Percentiles rank a stretch among this genome's conserved stretches.
Evolutionary conservation across 2,888 invertebrate genomes (phyloP).

Genomic region (Arge pagana): DNA sequence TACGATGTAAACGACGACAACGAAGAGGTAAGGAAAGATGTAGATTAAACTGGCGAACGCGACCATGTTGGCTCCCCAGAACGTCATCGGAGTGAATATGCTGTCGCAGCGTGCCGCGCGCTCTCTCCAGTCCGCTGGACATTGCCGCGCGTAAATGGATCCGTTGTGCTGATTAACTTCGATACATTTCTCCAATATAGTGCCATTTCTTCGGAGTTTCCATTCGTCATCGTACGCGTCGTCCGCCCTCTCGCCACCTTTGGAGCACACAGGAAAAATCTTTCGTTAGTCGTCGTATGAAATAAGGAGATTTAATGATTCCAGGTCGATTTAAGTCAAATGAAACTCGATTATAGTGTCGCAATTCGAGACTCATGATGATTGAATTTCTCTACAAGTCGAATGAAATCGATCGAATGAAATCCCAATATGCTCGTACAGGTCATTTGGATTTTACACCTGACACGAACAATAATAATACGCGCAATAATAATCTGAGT

Average conservation of each 20-base stretch:
- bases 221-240: not conserved
- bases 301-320: no score
- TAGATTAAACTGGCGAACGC: constrained; percentile 46
- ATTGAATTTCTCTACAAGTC: not conserved
- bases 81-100: constrained; percentile 36
- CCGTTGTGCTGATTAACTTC: constrained; percentile 8
- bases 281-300: not conserved
- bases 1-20: constrained; percentile 36
- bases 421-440: no score
- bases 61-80: constrained; percentile 45
- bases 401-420: not conserved
- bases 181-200: not conserved
- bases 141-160: not conserved
- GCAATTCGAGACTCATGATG: not conserved
- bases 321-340: no score
- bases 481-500: no score
- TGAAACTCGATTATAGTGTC: not conserved
- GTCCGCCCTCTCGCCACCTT: constrained; percentile 7
- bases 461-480: no score
- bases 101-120: constrained; percentile 33
- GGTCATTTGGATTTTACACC: no score
- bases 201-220: not conserved
- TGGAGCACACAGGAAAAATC: not conserved
- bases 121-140: constrained; percentile 9
- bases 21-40: constrained; percentile 40